Conservation (phyloP, 2,113 vertebrate genomes). For the Psettodes erumei region DNA sequence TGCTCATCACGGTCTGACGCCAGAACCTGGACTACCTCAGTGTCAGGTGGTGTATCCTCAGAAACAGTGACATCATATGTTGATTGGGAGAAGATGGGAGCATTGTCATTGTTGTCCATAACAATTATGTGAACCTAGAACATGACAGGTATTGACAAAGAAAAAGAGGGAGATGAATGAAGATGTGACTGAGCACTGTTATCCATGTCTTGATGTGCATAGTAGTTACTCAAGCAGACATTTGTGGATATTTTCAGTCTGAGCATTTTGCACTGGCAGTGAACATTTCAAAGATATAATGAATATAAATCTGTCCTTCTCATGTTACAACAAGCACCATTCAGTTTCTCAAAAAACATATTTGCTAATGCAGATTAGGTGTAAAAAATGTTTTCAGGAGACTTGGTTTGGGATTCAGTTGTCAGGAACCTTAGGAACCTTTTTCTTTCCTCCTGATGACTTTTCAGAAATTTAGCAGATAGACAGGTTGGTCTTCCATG, state of each 20-base stretch:
- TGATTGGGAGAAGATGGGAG: conserved; percentile 92
- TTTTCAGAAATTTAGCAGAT: neutral
- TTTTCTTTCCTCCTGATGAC: neutral
- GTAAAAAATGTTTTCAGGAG: neutral
- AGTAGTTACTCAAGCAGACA: neutral
- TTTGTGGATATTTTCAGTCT: conserved; percentile 6
- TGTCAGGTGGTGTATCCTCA: conserved; percentile 91
- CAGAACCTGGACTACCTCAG: conserved; percentile 92
- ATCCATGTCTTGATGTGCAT: neutral
- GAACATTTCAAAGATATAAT: neutral
- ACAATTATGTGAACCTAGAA: conserved; percentile 92
- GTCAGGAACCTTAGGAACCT: neutral
- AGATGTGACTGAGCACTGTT: neutral
- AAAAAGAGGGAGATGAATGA: neutral
- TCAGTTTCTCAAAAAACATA: neutral
- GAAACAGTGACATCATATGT: conserved; percentile 92
- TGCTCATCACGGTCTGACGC: conserved; percentile 95
- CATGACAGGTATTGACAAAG: conserved; percentile 30
- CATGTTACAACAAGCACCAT: neutral
- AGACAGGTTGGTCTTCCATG: neutral
- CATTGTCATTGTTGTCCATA: conserved; percentile 96
- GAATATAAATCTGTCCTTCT: neutral
- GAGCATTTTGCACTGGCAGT: neutral
- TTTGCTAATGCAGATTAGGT: neutral
- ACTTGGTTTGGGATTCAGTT: neutral